A percentile compares a stretch with the other conserved stretches of the same genome.
Conservation (phyloP, 64 coral and sea anemone genomes). For the Exaiptasia diaphana region DNA sequence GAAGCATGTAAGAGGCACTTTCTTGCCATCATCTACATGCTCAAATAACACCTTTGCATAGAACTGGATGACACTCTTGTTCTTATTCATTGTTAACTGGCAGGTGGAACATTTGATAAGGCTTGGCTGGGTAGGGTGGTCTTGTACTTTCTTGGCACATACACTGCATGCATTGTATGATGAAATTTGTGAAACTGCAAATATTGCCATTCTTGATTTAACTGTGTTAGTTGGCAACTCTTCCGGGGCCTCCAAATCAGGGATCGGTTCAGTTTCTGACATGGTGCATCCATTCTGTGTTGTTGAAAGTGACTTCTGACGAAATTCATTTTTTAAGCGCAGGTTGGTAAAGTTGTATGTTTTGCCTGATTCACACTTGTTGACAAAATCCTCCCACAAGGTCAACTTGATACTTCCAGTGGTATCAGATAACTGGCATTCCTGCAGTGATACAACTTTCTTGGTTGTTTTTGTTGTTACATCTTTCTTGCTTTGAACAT, state of each 20-base stretch:
- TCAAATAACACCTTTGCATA: slow-evolving; percentile 5
- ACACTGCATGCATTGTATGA: not conserved
- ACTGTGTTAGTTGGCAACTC: slow-evolving; percentile 1
- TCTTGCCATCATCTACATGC: slow-evolving; percentile 4
- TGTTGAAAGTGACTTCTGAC: not conserved
- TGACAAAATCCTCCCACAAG: not conserved
- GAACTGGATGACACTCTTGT: slow-evolving; percentile 1
- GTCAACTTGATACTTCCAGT: not conserved
- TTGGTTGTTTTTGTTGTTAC: slow-evolving; percentile 9
- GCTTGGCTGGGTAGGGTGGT: not conserved
- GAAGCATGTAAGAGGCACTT: slow-evolving; percentile 22
- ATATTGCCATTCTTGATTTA: not conserved
- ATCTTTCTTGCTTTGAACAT: not conserved
- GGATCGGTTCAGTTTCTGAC: not conserved
- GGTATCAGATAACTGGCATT: not conserved
- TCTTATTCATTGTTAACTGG: slow-evolving; percentile 15
- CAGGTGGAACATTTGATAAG: slow-evolving; percentile 8
- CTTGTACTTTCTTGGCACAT: not conserved
- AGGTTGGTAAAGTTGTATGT: not conserved
- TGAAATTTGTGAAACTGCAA: not conserved
- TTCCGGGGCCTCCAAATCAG: not conserved
- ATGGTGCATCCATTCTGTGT: not conserved
- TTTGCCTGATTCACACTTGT: not conserved
- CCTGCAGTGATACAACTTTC: not conserved
- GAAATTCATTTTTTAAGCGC: not conserved